phyloP scores from a whole-genome alignment of 2,888 invertebrate species.

The Rhagophthalmus giganteus region DNA sequence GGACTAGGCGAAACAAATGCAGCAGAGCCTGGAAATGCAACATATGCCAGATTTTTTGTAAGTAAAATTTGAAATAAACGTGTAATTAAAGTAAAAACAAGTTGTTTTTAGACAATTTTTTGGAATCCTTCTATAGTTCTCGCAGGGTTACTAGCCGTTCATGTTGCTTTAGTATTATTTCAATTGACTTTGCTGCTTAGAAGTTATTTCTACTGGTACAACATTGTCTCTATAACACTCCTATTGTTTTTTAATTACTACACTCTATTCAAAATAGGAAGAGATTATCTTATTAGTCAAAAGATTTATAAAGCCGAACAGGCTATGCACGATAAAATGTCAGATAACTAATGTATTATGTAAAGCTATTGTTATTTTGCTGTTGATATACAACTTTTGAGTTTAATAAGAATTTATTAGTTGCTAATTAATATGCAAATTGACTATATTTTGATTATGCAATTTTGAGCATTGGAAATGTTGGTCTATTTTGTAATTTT shows the following conservation, averaged over 20 bases:
- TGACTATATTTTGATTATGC: too few relatives aligned
- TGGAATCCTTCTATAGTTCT: slow-evolving; percentile 80
- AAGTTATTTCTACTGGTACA: slow-evolving; percentile 87
- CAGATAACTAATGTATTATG: slow-evolving; percentile 9
- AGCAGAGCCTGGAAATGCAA: slow-evolving; percentile 82
- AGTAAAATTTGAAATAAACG: slow-evolving; percentile 54
- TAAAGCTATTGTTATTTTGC: not conserved
- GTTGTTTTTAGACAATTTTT: slow-evolving; percentile 76
- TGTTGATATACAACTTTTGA: too few relatives aligned
- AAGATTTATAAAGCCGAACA: slow-evolving; percentile 77
- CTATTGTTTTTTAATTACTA: slow-evolving; percentile 90
- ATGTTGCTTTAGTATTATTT: slow-evolving; percentile 69
- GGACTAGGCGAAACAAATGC: slow-evolving; percentile 80
- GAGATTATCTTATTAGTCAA: slow-evolving; percentile 85
- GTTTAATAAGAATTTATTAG: too few relatives aligned
- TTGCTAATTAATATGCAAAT: too few relatives aligned
- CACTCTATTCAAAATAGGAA: slow-evolving; percentile 83
- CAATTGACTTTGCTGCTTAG: slow-evolving; percentile 76
- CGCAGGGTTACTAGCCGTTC: slow-evolving; percentile 72
- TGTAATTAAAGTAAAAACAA: slow-evolving; percentile 13
- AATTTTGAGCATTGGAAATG: too few relatives aligned
- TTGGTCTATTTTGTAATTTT: too few relatives aligned
- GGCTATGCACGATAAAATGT: slow-evolving; percentile 65
- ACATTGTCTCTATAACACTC: slow-evolving; percentile 81
- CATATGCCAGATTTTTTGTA: slow-evolving; percentile 86